Evolutionary conservation across 1,140 invertebrate genomes (phyloP).

Genomic region (Antheraea pernyi): DNA sequence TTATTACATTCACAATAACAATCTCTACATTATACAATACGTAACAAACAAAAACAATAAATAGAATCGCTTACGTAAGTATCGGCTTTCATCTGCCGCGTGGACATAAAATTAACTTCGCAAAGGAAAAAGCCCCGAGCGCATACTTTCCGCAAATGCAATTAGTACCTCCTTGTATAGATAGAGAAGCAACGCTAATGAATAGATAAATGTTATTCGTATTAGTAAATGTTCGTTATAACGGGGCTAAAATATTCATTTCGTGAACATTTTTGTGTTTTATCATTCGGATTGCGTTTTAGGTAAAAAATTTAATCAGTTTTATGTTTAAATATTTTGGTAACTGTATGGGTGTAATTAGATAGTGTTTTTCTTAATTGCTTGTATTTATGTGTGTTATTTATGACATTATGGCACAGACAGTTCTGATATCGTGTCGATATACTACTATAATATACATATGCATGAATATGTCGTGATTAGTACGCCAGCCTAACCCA

Average conservation of each 20-base stretch:
- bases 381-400: too few relatives aligned
- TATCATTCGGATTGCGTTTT: not conserved
- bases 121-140: conserved; percentile 6
- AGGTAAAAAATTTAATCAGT: not conserved
- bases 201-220: conserved; percentile 4
- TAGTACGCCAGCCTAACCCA: too few relatives aligned
- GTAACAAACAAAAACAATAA: not conserved
- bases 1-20: not conserved
- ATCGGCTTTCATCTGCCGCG: conserved; percentile 2
- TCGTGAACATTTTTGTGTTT: not conserved
- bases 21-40: not conserved
- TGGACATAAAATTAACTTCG: conserved; percentile 11
- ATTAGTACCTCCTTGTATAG: conserved; percentile 13
- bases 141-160: conserved; percentile 12
- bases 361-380: too few relatives aligned
- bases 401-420: too few relatives aligned
- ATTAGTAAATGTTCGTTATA: not conserved
- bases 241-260: not conserved
- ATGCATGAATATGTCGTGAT: too few relatives aligned
- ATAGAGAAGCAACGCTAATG: conserved; percentile 8
- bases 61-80: not conserved
- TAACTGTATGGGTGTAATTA: too few relatives aligned
- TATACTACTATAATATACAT: too few relatives aligned
- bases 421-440: too few relatives aligned
- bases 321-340: too few relatives aligned